phyloP scores from a whole-genome alignment of 2,113 vertebrate species.

The Phaetusa simplex region DNA sequence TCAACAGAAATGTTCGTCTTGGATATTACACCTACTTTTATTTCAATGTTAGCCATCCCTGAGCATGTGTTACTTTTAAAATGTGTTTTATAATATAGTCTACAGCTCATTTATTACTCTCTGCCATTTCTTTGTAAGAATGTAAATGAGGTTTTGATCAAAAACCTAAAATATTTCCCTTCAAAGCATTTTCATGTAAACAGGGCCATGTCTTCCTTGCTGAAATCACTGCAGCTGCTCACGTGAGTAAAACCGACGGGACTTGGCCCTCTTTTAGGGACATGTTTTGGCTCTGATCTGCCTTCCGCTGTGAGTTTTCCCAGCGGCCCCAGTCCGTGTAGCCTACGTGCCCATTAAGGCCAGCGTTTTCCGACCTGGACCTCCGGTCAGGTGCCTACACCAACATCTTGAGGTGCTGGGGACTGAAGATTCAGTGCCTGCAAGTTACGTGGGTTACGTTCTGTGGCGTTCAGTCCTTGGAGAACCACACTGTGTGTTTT shows the following conservation, averaged over 20 bases:
- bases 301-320: background rate
- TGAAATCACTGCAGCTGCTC: background rate
- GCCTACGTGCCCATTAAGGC: background rate
- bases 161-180: slow-evolving; percentile 57
- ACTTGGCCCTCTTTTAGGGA: background rate
- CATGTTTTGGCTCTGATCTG: background rate
- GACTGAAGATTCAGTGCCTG: background rate
- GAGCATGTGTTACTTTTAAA: slow-evolving; percentile 66
- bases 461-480: background rate
- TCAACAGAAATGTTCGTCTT: slow-evolving; percentile 61
- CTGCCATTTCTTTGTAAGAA: slow-evolving; percentile 44
- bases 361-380: background rate
- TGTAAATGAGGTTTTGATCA: slow-evolving; percentile 63
- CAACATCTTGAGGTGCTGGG: background rate
- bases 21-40: slow-evolving; percentile 42
- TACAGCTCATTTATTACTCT: slow-evolving; percentile 68
- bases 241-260: background rate
- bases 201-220: background rate
- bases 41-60: slow-evolving; percentile 54
- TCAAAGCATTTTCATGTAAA: slow-evolving; percentile 48
- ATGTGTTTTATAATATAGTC: slow-evolving; percentile 47
- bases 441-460: background rate
- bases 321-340: background rate
- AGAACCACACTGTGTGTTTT: background rate
- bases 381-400: background rate